Evolutionary conservation across 2,888 invertebrate species (phyloP), one percentile per base, ranked within the genome.

Genomic region (Athalia circularis): DNA sequence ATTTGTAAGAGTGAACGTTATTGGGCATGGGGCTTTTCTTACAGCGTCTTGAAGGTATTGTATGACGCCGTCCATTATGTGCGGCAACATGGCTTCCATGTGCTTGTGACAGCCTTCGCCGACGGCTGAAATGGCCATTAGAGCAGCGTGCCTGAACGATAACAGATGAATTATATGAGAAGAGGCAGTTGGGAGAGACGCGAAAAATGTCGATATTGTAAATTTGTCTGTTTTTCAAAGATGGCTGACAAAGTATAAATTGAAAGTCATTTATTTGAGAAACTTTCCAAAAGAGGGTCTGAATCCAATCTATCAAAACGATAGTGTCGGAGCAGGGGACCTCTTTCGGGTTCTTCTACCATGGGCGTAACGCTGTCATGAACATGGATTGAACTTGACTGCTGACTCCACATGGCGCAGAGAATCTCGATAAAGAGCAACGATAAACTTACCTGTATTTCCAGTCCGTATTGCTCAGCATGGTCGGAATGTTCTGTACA

Each of bases 51-150:
- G 93, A 43, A 98, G 92, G 90, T 95, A 98, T 84, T 95, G 95
- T 80, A 98, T 92, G 59, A 99, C 96, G 59, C 97, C 97, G 62
- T 96, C 94, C 91, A 99, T 96, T 57, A 99, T 96, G 91, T 97
- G 96, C 78, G 95, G 95, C n/a, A 99, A 92, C 93, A 98, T 95
- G 76, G 94, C 93, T 90, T 98, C 98, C 99, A 99, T 99, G 91
- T 99, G 98, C 88, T 98, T 97, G 89, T 98, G 98, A 89, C 99
- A 99, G 43, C 99, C 99, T 92, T 99, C 99, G 4, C 99, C 99
- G 80, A 98, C 96, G 0, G 99, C 98, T 5, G 99, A 99, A 67
- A 99, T 95, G 0, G 99, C 99, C 99, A 99, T 99, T 57, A 99
- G 93, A 3, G 98, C 99, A 62, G 99, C 99, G 91, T 99, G 97